Percentiles rank a stretch among this genome's conserved stretches.
Conservation (phyloP, 2,113 vertebrate species). For the Macaca mulatta region DNA sequence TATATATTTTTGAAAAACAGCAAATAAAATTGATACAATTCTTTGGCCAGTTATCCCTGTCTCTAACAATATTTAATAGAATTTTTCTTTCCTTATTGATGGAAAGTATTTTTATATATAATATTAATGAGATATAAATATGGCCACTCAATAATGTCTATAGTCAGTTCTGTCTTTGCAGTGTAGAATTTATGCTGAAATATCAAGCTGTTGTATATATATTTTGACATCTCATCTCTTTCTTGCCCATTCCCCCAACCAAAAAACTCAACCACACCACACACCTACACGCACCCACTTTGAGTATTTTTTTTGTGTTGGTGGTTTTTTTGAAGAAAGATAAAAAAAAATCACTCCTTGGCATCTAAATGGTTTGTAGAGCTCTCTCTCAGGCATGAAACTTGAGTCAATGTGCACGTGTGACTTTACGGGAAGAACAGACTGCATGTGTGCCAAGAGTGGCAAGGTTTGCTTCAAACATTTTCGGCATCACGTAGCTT, state of each 20-base stretch:
- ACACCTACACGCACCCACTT: background rate
- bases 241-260: no score
- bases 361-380: background rate
- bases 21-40: conserved; percentile 19
- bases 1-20: background rate
- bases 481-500: no score
- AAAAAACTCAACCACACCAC: background rate
- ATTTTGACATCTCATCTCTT: background rate
- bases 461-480: background rate
- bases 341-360: background rate
- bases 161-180: background rate
- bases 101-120: background rate
- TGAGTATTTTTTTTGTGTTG: conserved; percentile 33
- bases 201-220: background rate
- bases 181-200: background rate
- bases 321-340: conserved; percentile 42
- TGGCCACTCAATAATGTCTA: background rate
- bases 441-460: background rate
- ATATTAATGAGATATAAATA: background rate
- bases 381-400: background rate
- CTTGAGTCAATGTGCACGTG: background rate
- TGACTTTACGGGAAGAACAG: background rate
- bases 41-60: background rate
- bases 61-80: background rate
- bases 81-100: background rate